Percentiles rank a stretch among this genome's conserved stretches.
Conservation (phyloP, 2,113 vertebrate genomes). For the Hypocryptadius cinnamomeus region DNA sequence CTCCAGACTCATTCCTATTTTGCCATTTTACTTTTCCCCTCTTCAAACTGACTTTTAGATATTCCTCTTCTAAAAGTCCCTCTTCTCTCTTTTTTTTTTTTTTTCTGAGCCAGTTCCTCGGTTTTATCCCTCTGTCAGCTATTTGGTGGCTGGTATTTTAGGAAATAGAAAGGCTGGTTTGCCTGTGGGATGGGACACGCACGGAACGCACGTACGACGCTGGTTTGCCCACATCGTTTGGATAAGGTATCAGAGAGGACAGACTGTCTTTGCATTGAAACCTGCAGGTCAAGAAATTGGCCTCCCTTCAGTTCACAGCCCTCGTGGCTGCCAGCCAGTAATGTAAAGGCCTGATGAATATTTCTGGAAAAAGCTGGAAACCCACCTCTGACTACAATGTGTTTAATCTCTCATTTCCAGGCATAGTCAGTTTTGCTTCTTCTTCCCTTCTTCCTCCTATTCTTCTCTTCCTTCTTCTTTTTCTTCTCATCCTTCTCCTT, state of each 20-base stretch:
- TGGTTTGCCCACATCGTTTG: constrained; percentile 28
- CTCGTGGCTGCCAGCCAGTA: neutral
- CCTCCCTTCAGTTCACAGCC: neutral
- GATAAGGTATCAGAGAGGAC: constrained; percentile 31
- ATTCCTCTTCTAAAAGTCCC: neutral
- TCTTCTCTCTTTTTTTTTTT: neutral
- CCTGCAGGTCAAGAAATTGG: constrained; percentile 26
- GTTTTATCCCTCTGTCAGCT: neutral
- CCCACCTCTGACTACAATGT: neutral
- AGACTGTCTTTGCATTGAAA: constrained; percentile 29
- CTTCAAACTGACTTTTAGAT: neutral
- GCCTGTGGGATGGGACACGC: neutral
- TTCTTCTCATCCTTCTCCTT: neutral
- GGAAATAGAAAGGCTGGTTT: neutral
- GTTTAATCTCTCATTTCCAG: neutral
- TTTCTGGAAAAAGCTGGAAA: constrained; percentile 37
- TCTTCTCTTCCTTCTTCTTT: neutral
- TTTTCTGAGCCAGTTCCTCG: neutral
- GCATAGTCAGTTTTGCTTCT: neutral
- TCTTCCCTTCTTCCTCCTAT: neutral
- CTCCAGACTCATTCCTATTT: neutral
- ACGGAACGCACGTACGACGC: neutral
- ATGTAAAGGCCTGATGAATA: constrained; percentile 32
- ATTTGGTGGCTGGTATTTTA: neutral
- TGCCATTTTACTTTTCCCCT: neutral